Percentiles rank a stretch among this genome's conserved stretches.
Conservation (phyloP, 2,113 vertebrate species). For the Gopherus evgoodei region DNA sequence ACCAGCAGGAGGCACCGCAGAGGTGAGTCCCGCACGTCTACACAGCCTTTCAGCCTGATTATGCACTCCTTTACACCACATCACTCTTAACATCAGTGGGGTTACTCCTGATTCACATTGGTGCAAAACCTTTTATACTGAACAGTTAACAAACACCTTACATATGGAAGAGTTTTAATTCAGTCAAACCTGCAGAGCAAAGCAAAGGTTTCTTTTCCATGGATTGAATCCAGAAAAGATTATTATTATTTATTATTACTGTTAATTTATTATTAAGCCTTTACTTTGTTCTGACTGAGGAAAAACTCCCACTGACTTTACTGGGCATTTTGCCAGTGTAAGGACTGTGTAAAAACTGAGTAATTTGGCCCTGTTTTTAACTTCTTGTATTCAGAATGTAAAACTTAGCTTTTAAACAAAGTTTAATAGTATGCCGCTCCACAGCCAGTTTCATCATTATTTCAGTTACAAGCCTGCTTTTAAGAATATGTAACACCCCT, state of each 20-base stretch:
- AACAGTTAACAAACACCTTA: not conserved
- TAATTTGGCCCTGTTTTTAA: not conserved
- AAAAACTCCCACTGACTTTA: not conserved
- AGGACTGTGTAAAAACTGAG: not conserved
- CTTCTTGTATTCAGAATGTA: not conserved
- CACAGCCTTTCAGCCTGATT: not conserved
- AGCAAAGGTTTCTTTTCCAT: not conserved
- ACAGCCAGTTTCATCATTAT: not conserved
- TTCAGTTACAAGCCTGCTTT: not conserved
- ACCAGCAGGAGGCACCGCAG: too few relatives aligned
- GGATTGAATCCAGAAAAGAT: not conserved
- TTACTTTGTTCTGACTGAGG: not conserved
- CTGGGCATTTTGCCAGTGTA: not conserved
- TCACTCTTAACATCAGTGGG: not conserved
- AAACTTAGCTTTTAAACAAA: not conserved
- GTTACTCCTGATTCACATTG: not conserved
- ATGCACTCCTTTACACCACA: not conserved
- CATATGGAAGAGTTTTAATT: not conserved
- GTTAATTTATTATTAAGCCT: not conserved
- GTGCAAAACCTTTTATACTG: not conserved
- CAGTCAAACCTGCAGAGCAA: not conserved
- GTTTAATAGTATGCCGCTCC: not conserved
- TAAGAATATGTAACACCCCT: not conserved
- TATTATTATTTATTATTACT: too few relatives aligned
- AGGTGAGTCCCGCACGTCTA: too few relatives aligned